Percentiles rank a stretch among this genome's conserved stretches.
phyloP scores from a whole-genome alignment of 2,888 invertebrate genomes.

The Lucinisca nassula region DNA sequence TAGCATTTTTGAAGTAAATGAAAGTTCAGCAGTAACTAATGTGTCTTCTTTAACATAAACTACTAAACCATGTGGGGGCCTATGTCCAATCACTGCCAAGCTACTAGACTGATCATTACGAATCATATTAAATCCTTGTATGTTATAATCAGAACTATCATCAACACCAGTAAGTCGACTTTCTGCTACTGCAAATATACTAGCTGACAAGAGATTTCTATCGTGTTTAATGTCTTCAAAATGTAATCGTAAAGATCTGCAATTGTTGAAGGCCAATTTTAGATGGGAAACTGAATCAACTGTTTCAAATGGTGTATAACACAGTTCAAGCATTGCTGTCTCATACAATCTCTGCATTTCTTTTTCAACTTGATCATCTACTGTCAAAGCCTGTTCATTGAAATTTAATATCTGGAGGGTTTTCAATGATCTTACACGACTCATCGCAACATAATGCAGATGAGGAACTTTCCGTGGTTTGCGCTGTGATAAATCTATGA shows the following conservation, averaged over 20 bases:
- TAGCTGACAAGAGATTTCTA: conserved; percentile 12
- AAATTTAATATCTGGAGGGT: conserved; percentile 60
- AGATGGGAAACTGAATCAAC: conserved; percentile 24
- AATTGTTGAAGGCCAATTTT: conserved; percentile 46
- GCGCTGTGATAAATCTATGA: not conserved
- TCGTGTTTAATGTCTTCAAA: conserved; percentile 27
- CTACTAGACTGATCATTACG: conserved; percentile 30
- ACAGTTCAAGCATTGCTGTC: conserved; percentile 38
- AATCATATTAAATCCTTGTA: conserved; percentile 29
- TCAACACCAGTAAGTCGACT: conserved; percentile 22
- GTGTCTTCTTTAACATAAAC: conserved; percentile 45
- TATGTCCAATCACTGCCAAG: not conserved
- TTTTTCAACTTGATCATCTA: conserved; percentile 45
- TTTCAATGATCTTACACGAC: conserved; percentile 49
- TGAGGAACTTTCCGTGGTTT: conserved; percentile 49
- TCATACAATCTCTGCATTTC: conserved; percentile 54
- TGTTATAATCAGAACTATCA: conserved; percentile 10
- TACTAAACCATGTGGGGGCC: conserved; percentile 53
- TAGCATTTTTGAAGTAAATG: no score
- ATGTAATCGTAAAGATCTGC: conserved; percentile 42
- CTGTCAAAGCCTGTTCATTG: conserved; percentile 47
- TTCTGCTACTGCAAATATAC: conserved; percentile 36
- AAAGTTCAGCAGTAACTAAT: not conserved
- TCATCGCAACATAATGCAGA: conserved; percentile 61
- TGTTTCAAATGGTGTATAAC: conserved; percentile 34